Conservation (phyloP, 2,797 vertebrate genomes). For the Euthynnus affinis region DNA sequence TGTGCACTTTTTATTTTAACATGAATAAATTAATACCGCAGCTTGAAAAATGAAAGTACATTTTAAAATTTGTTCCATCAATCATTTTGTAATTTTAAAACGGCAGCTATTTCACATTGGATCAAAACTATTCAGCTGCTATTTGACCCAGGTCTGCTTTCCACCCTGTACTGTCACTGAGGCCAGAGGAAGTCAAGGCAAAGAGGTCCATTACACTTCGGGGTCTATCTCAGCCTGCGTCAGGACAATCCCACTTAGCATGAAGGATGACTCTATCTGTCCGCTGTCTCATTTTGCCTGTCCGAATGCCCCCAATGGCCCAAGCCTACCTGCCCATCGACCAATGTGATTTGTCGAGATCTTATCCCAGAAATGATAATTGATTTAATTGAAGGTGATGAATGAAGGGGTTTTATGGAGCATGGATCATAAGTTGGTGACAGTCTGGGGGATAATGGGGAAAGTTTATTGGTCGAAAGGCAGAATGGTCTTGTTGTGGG, state of each 20-base stretch:
- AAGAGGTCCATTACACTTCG: slow-evolving; percentile 81
- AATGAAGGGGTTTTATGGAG: slow-evolving; percentile 73
- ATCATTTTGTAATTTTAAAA: slow-evolving; percentile 74
- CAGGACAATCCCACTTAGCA: slow-evolving; percentile 83
- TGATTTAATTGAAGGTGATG: slow-evolving; percentile 82
- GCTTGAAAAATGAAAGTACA: slow-evolving; percentile 47
- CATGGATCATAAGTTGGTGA: slow-evolving; percentile 83
- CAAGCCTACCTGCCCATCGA: slow-evolving; percentile 70
- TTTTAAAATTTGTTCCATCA: slow-evolving; percentile 47
- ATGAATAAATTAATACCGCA: slow-evolving; percentile 31
- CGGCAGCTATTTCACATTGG: slow-evolving; percentile 72
- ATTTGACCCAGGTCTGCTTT: slow-evolving; percentile 76
- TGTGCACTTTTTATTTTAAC: slow-evolving; percentile 28
- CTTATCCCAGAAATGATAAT: slow-evolving; percentile 77
- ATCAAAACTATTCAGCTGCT: slow-evolving; percentile 70
- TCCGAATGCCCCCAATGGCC: slow-evolving; percentile 74
- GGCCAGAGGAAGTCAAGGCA: slow-evolving; percentile 84
- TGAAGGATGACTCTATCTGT: slow-evolving; percentile 85
- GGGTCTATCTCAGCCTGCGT: slow-evolving; percentile 81
- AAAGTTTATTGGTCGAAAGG: slow-evolving; percentile 81
- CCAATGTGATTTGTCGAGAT: slow-evolving; percentile 76
- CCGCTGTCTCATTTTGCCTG: slow-evolving; percentile 78
- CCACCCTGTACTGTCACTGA: slow-evolving; percentile 54
- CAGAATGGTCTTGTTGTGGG: slow-evolving; percentile 58
- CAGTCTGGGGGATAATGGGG: slow-evolving; percentile 69